phyloP scores from a whole-genome alignment of 1,140 invertebrate genomes.

The Drosophila sturtevanti region DNA sequence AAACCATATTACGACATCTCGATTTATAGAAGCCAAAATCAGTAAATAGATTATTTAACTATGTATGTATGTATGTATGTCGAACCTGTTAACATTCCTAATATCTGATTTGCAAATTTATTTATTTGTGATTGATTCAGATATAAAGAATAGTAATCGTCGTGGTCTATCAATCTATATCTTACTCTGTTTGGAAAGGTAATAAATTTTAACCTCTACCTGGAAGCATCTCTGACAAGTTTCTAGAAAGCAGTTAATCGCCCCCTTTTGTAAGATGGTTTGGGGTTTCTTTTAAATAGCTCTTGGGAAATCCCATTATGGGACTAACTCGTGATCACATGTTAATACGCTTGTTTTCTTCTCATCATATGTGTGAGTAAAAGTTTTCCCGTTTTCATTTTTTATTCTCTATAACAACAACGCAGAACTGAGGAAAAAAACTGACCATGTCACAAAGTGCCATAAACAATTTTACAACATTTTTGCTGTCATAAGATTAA shows the following conservation, averaged over 20 bases:
- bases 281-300: not conserved
- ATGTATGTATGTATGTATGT: no score
- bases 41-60: no score
- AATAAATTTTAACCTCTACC: no score
- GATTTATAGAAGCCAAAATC: no score
- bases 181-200: no score
- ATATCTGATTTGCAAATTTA: no score
- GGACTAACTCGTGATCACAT: conserved; percentile 2
- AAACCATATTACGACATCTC: no score
- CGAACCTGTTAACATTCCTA: no score
- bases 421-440: conserved; percentile 57
- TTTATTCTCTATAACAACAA: conserved; percentile 17
- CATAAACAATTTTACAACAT: conserved; percentile 81
- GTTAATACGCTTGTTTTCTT: conserved; percentile 20
- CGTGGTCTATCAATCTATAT: no score
- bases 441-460: conserved; percentile 76
- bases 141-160: no score
- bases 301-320: not conserved
- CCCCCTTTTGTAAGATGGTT: not conserved
- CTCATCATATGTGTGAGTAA: conserved; percentile 32
- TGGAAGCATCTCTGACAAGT: not conserved
- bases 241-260: not conserved
- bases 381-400: conserved; percentile 1
- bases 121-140: no score
- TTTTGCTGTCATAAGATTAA: conserved; percentile 79